phyloP scores from a whole-genome alignment of 2,888 invertebrate species.

The Rosalia funebris region DNA sequence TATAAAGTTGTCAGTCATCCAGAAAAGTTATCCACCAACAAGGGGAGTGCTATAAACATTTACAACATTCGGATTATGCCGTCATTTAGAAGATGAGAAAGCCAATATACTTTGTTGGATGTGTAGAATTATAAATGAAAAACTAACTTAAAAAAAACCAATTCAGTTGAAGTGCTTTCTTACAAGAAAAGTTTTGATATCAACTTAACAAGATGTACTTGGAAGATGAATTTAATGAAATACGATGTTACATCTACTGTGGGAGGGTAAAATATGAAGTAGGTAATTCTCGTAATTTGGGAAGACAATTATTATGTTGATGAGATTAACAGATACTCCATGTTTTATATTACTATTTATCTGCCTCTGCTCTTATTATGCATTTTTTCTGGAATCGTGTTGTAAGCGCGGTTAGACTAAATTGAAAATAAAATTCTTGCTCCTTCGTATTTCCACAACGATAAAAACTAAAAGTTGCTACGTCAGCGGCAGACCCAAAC shows the following conservation, averaged over 20 bases:
- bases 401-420: neutral
- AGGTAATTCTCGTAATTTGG: too few relatives aligned
- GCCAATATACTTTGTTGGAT: conserved; percentile 22
- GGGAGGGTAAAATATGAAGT: too few relatives aligned
- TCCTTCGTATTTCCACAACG: neutral
- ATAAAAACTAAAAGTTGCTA: conserved; percentile 10
- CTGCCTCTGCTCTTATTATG: too few relatives aligned
- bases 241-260: too few relatives aligned
- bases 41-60: conserved; percentile 19
- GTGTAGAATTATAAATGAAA: conserved; percentile 24
- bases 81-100: conserved; percentile 31
- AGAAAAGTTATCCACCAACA: conserved; percentile 2
- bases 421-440: neutral
- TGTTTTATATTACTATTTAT: too few relatives aligned
- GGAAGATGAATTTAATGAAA: neutral
- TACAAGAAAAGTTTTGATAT: conserved; percentile 9
- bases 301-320: too few relatives aligned
- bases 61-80: conserved; percentile 23
- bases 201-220: neutral
- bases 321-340: too few relatives aligned
- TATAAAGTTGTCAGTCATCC: conserved; percentile 14
- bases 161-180: conserved; percentile 17
- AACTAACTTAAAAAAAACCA: conserved; percentile 15
- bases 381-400: too few relatives aligned
- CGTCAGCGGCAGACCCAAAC: conserved; percentile 4